Percentiles rank a stretch among this genome's conserved stretches.
Conservation (phyloP, 2,797 vertebrate genomes). For the Novumbra hubbsi region DNA sequence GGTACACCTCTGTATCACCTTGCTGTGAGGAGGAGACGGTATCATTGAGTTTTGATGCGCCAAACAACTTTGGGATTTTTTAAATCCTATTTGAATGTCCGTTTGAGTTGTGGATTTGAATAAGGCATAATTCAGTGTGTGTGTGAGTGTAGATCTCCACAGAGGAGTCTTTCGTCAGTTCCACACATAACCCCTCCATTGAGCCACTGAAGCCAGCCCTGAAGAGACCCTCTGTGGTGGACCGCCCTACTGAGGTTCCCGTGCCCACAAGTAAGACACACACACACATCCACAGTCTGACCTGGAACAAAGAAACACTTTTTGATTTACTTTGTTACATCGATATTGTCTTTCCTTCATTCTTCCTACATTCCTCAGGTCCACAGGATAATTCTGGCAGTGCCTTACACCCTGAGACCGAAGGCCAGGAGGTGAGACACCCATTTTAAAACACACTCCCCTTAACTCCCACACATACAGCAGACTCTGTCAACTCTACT, state of each 20-base stretch:
- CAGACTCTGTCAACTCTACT: conserved; percentile 47
- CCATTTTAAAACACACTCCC: conserved; percentile 14
- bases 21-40: too few species aligned
- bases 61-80: too few species aligned
- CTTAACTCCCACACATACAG: neutral
- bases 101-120: too few species aligned
- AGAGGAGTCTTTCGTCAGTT: conserved; percentile 79
- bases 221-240: conserved; percentile 77
- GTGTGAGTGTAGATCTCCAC: conserved; percentile 78
- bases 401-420: conserved; percentile 76
- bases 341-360: neutral
- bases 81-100: too few species aligned
- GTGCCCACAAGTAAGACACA: conserved; percentile 30
- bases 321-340: neutral
- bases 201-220: conserved; percentile 92
- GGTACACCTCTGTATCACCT: too few species aligned
- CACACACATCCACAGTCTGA: neutral
- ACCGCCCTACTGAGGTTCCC: conserved; percentile 69
- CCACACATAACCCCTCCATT: conserved; percentile 58
- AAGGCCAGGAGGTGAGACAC: conserved; percentile 78
- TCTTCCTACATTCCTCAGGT: conserved; percentile 51
- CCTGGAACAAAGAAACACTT: neutral
- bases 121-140: conserved; percentile 2
- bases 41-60: too few species aligned
- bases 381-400: conserved; percentile 77